Percentiles rank a stretch among this genome's conserved stretches.
phyloP scores from a whole-genome alignment of 2,797 vertebrate genomes.

The Phoeniculus purpureus region DNA sequence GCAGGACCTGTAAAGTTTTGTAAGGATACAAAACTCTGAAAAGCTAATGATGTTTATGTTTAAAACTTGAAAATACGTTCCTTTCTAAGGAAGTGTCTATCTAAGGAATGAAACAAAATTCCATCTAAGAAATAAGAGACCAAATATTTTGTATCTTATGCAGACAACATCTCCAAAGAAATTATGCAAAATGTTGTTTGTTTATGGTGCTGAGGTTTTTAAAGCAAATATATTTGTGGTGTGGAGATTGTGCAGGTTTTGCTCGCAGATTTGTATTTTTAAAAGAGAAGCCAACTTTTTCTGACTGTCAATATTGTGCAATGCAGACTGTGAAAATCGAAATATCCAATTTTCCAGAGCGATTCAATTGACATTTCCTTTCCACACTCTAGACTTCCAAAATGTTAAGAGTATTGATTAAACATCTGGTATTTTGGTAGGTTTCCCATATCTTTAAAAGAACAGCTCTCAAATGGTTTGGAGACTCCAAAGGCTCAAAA shows the following conservation, averaged over 20 bases:
- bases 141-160: neutral
- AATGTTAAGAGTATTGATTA: slow-evolving; percentile 74
- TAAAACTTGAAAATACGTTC: neutral
- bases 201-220: neutral
- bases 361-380: slow-evolving; percentile 63
- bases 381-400: slow-evolving; percentile 67
- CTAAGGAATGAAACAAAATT: neutral
- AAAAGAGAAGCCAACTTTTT: slow-evolving; percentile 40
- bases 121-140: neutral
- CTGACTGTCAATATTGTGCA: slow-evolving; percentile 46
- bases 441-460: slow-evolving; percentile 74
- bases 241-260: slow-evolving; percentile 29
- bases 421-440: slow-evolving; percentile 75
- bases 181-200: neutral
- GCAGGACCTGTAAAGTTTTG: neutral
- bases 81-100: neutral
- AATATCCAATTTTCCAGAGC: slow-evolving; percentile 50
- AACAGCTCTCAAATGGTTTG: slow-evolving; percentile 65
- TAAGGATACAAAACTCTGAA: neutral
- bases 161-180: neutral
- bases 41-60: neutral
- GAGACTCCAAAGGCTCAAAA: slow-evolving; percentile 66
- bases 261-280: slow-evolving; percentile 48
- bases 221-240: slow-evolving; percentile 31
- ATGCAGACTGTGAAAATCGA: slow-evolving; percentile 54